Conservation (phyloP, 2,888 invertebrate species). For the Oscheius sp. region DNA sequence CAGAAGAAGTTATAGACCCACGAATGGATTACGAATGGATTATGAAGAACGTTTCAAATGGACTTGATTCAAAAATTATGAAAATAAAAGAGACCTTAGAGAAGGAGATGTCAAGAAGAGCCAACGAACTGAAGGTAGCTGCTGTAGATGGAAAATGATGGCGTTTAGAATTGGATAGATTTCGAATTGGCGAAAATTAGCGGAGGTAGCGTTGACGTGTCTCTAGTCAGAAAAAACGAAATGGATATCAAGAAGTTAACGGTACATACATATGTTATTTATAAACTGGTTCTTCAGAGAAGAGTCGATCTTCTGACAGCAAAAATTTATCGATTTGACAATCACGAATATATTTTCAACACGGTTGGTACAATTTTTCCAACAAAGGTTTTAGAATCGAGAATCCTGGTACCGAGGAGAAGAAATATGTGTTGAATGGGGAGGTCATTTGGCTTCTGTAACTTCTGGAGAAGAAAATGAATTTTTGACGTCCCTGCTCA, state of each 20-base stretch:
- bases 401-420: conserved; percentile 51
- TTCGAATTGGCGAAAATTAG: background rate
- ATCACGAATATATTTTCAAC: conserved; percentile 21
- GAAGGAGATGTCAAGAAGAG: conserved; percentile 3
- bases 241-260: conserved; percentile 13
- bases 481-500: conserved; percentile 31
- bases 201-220: background rate
- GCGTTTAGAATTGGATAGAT: conserved; percentile 12
- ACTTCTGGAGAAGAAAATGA: conserved; percentile 39
- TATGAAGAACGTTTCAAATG: conserved; percentile 18
- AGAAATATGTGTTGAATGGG: conserved; percentile 53
- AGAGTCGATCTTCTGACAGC: conserved; percentile 24
- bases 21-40: background rate
- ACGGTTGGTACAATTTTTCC: background rate
- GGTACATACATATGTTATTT: background rate
- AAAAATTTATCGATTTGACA: conserved; percentile 6
- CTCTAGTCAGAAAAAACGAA: conserved; percentile 11
- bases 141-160: background rate
- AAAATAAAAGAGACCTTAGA: conserved; percentile 5
- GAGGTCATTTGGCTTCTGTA: conserved; percentile 53
- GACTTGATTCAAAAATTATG: background rate
- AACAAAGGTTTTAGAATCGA: conserved; percentile 24
- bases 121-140: conserved; percentile 6
- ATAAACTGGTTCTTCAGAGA: conserved; percentile 15
- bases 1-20: background rate